These are phyloP conservation scores for Gymnoscopelus microlampas DNA, from an alignment of 2,797 vertebrate species.

Conservation along the genomic window DNA sequence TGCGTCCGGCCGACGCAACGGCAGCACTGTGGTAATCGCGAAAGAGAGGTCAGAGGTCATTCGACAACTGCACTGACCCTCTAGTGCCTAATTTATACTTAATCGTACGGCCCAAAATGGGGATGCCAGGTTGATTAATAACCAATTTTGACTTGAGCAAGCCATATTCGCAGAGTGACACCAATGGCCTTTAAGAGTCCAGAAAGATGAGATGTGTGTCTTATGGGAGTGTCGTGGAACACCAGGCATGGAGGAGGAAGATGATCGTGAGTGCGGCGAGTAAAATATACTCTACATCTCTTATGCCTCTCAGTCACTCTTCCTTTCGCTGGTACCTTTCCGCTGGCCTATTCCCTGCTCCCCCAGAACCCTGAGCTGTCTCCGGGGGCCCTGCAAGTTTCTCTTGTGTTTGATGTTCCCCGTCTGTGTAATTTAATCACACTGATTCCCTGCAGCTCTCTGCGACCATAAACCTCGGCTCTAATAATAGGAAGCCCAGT, in stretches of 20 bases:
- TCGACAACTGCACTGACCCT: too few species aligned
- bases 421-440: slow-evolving; percentile 83
- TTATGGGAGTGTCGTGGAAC: slow-evolving; percentile 34
- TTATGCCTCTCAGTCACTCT: slow-evolving; percentile 32
- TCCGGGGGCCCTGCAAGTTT: slow-evolving; percentile 61
- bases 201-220: neutral
- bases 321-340: slow-evolving; percentile 5
- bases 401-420: slow-evolving; percentile 78
- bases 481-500: slow-evolving; percentile 79
- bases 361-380: slow-evolving; percentile 53
- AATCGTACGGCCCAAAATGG: too few species aligned
- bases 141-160: too few species aligned
- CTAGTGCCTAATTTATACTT: too few species aligned
- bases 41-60: too few species aligned
- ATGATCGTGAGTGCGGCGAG: slow-evolving; percentile 25
- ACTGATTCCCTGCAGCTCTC: slow-evolving; percentile 77
- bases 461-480: slow-evolving; percentile 75
- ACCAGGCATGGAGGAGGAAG: slow-evolving; percentile 5
- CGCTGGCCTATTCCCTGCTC: slow-evolving; percentile 18
- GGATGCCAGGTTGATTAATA: too few species aligned
- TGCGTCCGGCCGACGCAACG: neutral
- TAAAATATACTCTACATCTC: slow-evolving; percentile 34
- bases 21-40: too few species aligned
- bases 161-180: too few species aligned
- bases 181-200: too few species aligned